Conservation (phyloP, 2,797 vertebrate species). For the Perodicticus potto region DNA sequence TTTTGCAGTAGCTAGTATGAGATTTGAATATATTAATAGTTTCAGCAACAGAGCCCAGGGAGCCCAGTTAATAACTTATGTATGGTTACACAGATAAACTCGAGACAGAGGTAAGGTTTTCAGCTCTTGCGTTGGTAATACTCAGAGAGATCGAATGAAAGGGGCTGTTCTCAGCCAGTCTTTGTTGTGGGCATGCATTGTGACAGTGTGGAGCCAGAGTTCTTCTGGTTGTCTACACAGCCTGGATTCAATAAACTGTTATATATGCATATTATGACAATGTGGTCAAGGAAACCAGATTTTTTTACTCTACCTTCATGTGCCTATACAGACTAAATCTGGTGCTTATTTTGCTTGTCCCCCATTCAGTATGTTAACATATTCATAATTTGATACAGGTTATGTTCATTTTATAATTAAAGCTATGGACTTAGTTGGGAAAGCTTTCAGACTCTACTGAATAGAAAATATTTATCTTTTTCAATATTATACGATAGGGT, state of each 20-base stretch:
- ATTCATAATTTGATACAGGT: slow-evolving; percentile 92
- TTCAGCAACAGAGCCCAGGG: slow-evolving; percentile 88
- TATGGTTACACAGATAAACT: slow-evolving; percentile 88
- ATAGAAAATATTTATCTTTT: slow-evolving; percentile 86
- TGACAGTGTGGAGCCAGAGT: slow-evolving; percentile 93
- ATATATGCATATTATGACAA: slow-evolving; percentile 94
- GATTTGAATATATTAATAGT: slow-evolving; percentile 92
- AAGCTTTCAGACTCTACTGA: slow-evolving; percentile 85
- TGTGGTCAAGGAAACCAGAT: slow-evolving; percentile 95
- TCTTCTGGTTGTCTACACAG: slow-evolving; percentile 92
- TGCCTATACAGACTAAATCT: slow-evolving; percentile 91
- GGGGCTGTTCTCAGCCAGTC: slow-evolving; percentile 88
- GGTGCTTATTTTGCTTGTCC: slow-evolving; percentile 92
- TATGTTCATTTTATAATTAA: slow-evolving; percentile 90
- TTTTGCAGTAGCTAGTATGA: slow-evolving; percentile 89
- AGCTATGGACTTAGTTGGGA: slow-evolving; percentile 85
- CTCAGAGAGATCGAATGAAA: slow-evolving; percentile 89
- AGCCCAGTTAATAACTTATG: slow-evolving; percentile 89
- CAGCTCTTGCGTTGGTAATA: slow-evolving; percentile 89
- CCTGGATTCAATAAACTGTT: slow-evolving; percentile 98
- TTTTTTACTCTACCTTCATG: slow-evolving; percentile 94
- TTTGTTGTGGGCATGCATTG: slow-evolving; percentile 97
- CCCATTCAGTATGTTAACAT: slow-evolving; percentile 91
- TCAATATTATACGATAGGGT: slow-evolving; percentile 72
- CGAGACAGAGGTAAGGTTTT: slow-evolving; percentile 90